Evolutionary conservation across 2,797 vertebrate species (phyloP), one percentile per base, ranked within the genome.

Genomic region (Echeneis naucrates): DNA sequence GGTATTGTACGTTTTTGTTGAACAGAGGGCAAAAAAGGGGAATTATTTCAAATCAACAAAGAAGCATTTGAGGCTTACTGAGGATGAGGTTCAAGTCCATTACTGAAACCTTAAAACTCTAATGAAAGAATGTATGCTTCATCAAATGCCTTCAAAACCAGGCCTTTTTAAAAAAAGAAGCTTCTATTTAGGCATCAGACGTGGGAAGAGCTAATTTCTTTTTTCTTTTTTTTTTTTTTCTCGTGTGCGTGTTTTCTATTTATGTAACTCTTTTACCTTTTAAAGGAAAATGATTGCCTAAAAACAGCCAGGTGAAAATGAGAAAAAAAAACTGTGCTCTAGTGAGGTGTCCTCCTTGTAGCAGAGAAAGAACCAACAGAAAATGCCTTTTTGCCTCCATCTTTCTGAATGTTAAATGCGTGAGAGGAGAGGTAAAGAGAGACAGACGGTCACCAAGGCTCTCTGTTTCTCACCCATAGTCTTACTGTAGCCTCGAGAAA

Each of bases 381-480:
- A 91, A 81, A 91, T 92, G 90, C 90, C 90, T 92, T 92, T 88
- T 87, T 91, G 87, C 91, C 90, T 90, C 89, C 82, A 82, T 90
- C 87, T 94, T 88, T 92, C 78, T 91, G 93, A 95, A 94, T 94
- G 93, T 94, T 79, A 89, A 85, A 83, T 86, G 85, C 91, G 89
- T 90, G 85, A 88, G 80, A 81, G 78, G 84, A 51, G 74, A 75
- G 83, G 74, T 86, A 68, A 81, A 71, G 85, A 67, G 82, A 79
- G 80, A 81, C 79, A 5, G 76, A 55, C 56, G 23, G 60, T 71
- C 66, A 30, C 57, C 6, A 37, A 54, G 33, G 65, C 77, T 77
- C 76, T 89, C 88, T 83, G 82, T 77, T 78, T 91, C 90, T 89
- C 87, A 87, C 85, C 89, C 84, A 63, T 87, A 92, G 90, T 94